Evolutionary conservation across 2,888 invertebrate genomes (phyloP).

Genomic region (Drosophila borborema): DNA sequence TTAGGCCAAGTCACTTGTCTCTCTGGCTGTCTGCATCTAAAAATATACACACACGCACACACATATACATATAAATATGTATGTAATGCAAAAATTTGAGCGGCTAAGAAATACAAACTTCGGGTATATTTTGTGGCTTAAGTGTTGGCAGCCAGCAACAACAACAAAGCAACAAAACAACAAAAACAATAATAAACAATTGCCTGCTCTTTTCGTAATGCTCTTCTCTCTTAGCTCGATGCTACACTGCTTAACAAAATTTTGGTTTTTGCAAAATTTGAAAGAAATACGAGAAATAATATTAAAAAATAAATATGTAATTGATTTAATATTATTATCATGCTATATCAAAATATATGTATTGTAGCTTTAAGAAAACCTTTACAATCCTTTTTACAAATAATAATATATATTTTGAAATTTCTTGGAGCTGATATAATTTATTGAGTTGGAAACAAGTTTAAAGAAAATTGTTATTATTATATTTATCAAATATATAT

Average conservation of each 20-base stretch:
- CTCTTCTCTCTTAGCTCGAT: background rate
- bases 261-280: background rate
- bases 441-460: too few species aligned
- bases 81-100: constrained; percentile 30
- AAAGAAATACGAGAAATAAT: too few species aligned
- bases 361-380: too few species aligned
- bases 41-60: constrained; percentile 9
- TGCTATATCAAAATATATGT: too few species aligned
- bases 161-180: constrained; percentile 38
- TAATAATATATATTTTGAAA: too few species aligned
- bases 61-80: constrained; percentile 27
- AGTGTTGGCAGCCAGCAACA: constrained; percentile 52
- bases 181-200: constrained; percentile 32
- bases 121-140: constrained; percentile 74
- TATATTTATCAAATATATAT: too few species aligned
- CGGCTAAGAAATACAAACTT: constrained; percentile 66
- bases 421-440: too few species aligned
- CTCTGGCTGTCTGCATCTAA: constrained; percentile 17
- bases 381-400: too few species aligned
- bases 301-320: too few species aligned
- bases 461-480: too few species aligned
- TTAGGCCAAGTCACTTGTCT: constrained; percentile 46
- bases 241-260: constrained; percentile 33
- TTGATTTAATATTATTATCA: too few species aligned
- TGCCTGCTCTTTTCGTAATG: constrained; percentile 42